A percentile compares a stretch with the other conserved stretches of the same genome.
Conservation (phyloP, 2,113 vertebrate species). For the Spea bombifrons region DNA sequence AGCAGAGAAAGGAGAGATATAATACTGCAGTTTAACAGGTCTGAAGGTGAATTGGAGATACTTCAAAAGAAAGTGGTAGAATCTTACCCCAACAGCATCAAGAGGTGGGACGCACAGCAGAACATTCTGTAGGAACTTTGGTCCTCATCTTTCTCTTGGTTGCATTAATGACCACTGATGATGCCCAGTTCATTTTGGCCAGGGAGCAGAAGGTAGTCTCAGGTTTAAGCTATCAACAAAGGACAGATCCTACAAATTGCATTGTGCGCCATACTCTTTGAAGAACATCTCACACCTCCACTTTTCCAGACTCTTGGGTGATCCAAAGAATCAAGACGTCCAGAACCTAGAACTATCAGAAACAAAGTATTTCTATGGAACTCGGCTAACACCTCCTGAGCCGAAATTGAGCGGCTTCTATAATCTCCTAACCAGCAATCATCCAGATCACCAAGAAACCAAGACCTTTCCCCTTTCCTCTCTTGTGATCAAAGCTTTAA, state of each 20-base stretch:
- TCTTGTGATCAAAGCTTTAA: neutral
- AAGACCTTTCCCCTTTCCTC: neutral
- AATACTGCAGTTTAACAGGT: too few species aligned
- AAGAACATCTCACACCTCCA: neutral
- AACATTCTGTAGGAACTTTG: constrained; percentile 1
- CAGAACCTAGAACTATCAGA: neutral
- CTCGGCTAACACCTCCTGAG: neutral
- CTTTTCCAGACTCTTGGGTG: too few species aligned
- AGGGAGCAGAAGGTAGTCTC: neutral
- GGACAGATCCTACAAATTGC: neutral
- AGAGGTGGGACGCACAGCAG: constrained; percentile 1
- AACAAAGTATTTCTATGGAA: too few species aligned
- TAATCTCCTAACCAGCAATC: neutral
- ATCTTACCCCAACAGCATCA: constrained; percentile 43
- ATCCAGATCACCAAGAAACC: neutral
- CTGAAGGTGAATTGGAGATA: too few species aligned
- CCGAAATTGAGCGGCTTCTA: too few species aligned
- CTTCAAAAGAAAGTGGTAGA: neutral
- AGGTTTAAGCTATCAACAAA: constrained; percentile 2
- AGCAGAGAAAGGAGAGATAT: too few species aligned
- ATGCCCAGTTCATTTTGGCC: neutral
- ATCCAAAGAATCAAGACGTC: neutral
- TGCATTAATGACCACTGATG: neutral
- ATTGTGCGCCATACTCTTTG: neutral
- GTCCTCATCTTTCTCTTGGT: constrained; percentile 21